Base-by-base conservation (phyloP, 2,888 invertebrate species). In the Caenorhabditis doughertyi region DNA sequence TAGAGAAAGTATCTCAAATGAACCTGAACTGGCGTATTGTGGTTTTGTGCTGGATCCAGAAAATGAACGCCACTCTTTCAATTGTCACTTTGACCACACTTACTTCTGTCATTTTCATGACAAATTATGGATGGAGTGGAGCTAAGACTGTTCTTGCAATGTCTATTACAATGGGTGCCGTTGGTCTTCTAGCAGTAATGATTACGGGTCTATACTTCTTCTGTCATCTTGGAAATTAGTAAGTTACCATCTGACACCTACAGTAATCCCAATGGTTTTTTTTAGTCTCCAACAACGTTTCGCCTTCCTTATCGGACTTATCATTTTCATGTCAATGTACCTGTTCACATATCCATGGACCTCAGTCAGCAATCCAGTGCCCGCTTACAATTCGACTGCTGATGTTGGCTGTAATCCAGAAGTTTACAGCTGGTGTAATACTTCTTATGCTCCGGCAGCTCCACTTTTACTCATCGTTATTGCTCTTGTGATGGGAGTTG, bases 11-110 rank as follows among this genome's bases (percentile, higher is more conserved):
- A 8, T 47, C 79, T 29, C 55, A 76, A 18, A 67, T 81, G 68
- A 76, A 83, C 23, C 53, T 87, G 13, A 65, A 77, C 58, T 87
- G 87, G 87, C 72, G 79, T 9, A 81, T 84, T 42, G 77, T 87
- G n/a, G 25, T 82, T 11, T 70, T 87, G 56, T 87, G 87, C 49
- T 85, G 84, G 84, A 35, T 83, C 23, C 62, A 83, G 44, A 87
- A 84, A 62, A 83, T 85, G 56, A 58, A 74, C 4, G 49, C 81
- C 11, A 81, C 79, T 1, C 60, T 87, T 4, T 70, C 84, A 0
- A 65, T 84, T n/a, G 81, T 84, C 60, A 85, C 85, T 0, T 64
- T 87, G 9, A 74, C 72, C 21, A 85, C 85, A 39, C 55, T 84
- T 13, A 68, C 79, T 5, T 67, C 84, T 4, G 79, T 85, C 0